Evolutionary conservation across 2,888 invertebrate genomes (phyloP).

Genomic region (Athrips mouffetella): DNA sequence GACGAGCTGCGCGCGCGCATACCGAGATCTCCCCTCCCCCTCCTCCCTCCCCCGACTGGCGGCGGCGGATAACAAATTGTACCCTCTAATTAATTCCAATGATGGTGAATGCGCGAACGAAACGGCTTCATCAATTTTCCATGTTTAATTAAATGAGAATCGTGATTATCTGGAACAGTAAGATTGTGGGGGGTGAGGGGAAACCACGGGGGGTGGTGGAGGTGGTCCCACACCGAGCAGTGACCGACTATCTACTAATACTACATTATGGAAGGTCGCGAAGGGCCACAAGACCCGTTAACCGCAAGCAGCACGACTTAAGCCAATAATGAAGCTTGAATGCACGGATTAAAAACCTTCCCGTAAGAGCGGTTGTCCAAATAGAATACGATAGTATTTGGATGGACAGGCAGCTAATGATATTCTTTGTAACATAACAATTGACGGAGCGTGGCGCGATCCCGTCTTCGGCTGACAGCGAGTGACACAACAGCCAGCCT

Average conservation of each 20-base stretch:
- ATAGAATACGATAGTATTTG: constrained; percentile 4
- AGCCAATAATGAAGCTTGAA: constrained; percentile 3
- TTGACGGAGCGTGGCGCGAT: constrained; percentile 2
- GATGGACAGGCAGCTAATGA: constrained; percentile 12
- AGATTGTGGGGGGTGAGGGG: background rate
- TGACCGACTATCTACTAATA: background rate
- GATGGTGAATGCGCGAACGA: constrained; percentile 15
- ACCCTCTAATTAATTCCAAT: constrained; percentile 16
- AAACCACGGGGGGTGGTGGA: background rate
- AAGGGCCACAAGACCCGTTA: background rate
- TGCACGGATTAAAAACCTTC: constrained; percentile 1
- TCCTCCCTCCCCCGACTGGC: background rate
- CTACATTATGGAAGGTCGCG: background rate
- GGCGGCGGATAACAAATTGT: constrained; percentile 15
- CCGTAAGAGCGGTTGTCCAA: background rate
- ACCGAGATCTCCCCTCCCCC: background rate
- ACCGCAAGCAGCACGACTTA: background rate
- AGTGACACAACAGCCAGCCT: constrained; percentile 8
- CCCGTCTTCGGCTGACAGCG: constrained; percentile 5
- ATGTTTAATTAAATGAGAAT: constrained; percentile 15
- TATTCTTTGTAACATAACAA: constrained; percentile 11
- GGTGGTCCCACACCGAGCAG: no score
- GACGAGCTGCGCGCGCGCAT: constrained; percentile 11
- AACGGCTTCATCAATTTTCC: constrained; percentile 21
- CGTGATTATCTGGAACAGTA: constrained; percentile 11